Conservation (phyloP, 2,113 vertebrate genomes). For the Crotalus viridis region DNA sequence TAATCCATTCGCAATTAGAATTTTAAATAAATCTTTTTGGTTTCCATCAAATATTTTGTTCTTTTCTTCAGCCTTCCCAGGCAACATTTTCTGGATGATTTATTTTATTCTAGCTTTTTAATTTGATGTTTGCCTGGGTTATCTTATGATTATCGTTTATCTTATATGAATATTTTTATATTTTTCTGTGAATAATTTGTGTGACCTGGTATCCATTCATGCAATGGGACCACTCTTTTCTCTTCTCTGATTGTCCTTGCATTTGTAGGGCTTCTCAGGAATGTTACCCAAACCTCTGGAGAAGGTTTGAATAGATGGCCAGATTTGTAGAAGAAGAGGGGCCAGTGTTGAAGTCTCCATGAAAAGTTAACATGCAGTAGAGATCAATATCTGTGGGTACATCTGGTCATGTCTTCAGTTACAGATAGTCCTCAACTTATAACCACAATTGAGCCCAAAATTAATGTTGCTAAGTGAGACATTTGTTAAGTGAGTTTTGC, state of each 20-base stretch:
- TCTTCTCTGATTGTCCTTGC: not conserved
- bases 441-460: not conserved
- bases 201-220: accelerated
- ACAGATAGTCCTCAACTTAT: not conserved
- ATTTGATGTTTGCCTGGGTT: not conserved
- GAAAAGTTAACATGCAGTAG: not conserved
- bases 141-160: not conserved
- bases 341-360: not conserved
- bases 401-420: not conserved
- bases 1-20: not conserved
- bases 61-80: not conserved
- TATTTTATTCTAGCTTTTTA: not conserved
- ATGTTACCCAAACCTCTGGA: not conserved
- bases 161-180: not conserved
- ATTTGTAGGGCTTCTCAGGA: not conserved
- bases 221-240: not conserved
- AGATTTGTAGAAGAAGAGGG: not conserved
- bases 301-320: not conserved
- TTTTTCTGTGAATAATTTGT: not conserved
- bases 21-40: not conserved
- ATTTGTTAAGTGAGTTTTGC: not conserved
- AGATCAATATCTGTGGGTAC: not conserved
- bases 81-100: not conserved
- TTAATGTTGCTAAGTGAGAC: not conserved
- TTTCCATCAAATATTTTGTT: not conserved